Conservation (phyloP, 2,113 vertebrate genomes). For the Panthera uncia region DNA sequence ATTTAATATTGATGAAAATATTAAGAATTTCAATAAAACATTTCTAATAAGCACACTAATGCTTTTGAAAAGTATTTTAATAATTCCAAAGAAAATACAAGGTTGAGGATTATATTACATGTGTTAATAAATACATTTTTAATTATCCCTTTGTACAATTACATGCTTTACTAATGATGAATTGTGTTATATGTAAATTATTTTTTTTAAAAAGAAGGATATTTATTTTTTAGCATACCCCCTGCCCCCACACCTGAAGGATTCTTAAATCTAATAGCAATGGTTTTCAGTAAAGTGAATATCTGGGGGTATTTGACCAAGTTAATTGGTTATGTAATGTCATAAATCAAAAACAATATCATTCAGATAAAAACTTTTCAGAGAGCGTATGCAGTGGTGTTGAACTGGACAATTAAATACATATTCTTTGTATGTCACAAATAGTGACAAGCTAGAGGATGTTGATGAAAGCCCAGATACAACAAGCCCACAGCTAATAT, state of each 20-base stretch:
- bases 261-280: conserved; percentile 70
- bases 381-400: conserved; percentile 51
- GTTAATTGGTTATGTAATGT: conserved; percentile 73
- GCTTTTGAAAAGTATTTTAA: neutral
- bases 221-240: neutral
- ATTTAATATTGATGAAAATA: neutral
- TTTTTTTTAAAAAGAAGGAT: conserved; percentile 71
- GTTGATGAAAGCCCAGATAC: conserved; percentile 54
- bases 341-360: conserved; percentile 57
- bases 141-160: neutral
- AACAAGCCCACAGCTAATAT: neutral
- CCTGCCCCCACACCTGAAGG: neutral
- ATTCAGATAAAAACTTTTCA: conserved; percentile 70
- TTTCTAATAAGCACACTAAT: neutral
- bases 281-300: conserved; percentile 63
- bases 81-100: neutral
- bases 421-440: conserved; percentile 73
- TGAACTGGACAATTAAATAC: conserved; percentile 74
- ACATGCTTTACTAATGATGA: conserved; percentile 20
- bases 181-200: conserved; percentile 69
- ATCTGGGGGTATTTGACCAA: conserved; percentile 59
- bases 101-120: neutral
- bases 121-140: neutral
- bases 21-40: neutral
- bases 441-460: conserved; percentile 62